Conservation (phyloP, 1,140 invertebrate species). For the Odontomachus brunneus region DNA sequence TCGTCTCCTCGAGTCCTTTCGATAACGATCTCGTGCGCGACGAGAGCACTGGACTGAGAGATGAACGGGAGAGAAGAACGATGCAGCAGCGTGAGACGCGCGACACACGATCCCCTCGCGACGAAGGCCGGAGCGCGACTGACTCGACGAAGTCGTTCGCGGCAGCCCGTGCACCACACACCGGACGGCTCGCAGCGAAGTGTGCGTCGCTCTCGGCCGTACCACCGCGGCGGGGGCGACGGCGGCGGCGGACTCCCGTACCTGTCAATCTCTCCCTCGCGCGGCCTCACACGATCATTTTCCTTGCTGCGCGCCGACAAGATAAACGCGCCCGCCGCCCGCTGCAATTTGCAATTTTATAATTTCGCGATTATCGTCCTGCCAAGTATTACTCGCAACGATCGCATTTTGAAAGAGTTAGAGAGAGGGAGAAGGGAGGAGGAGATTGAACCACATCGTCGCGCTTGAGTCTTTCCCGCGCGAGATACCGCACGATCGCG, state of each 20-base stretch:
- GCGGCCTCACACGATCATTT: conserved; percentile 39
- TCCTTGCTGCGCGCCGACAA: conserved; percentile 23
- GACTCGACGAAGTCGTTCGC: conserved; percentile 53
- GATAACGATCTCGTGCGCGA: too few relatives aligned
- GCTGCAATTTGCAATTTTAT: conserved; percentile 42
- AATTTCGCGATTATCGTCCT: conserved; percentile 35
- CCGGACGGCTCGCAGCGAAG: neutral
- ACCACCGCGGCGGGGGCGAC: neutral
- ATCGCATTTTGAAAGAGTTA: too few relatives aligned
- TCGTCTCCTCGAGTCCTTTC: too few relatives aligned
- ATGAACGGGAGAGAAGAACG: neutral
- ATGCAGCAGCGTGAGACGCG: neutral
- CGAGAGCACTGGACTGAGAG: neutral
- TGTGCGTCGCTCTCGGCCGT: conserved; percentile 24
- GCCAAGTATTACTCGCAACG: too few relatives aligned
- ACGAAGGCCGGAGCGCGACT: conserved; percentile 70
- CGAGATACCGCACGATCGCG: too few relatives aligned
- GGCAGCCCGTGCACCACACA: neutral
- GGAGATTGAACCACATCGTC: too few relatives aligned
- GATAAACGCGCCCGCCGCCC: conserved; percentile 14
- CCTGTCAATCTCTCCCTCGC: conserved; percentile 49
- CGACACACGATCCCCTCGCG: conserved; percentile 32
- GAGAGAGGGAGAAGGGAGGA: too few relatives aligned
- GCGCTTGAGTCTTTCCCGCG: too few relatives aligned
- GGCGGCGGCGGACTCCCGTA: conserved; percentile 28